These are phyloP conservation scores for Gymnoscopelus braueri DNA, from an alignment of 2,797 vertebrate genomes.

Conservation along the genomic window DNA sequence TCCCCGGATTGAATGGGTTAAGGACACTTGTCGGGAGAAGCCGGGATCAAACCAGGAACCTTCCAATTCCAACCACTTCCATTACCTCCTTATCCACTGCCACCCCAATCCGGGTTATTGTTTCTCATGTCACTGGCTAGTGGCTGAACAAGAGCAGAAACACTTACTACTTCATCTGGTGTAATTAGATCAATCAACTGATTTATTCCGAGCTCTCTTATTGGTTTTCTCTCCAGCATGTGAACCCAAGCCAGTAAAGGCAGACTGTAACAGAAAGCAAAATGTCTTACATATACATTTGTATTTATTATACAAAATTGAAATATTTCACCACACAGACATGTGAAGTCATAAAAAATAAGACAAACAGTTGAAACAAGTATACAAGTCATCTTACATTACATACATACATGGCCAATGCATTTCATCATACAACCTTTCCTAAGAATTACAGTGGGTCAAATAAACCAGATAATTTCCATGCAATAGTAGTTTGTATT, in stretches of 20 bases:
- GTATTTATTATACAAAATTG: slow-evolving; percentile 83
- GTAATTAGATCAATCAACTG: slow-evolving; percentile 18
- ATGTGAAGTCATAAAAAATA: slow-evolving; percentile 81
- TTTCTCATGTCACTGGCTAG: not conserved
- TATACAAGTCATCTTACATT: slow-evolving; percentile 79
- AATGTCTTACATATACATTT: slow-evolving; percentile 77
- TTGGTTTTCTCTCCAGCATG: not conserved
- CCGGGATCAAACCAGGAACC: too few species aligned
- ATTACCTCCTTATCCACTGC: not conserved
- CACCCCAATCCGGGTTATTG: not conserved
- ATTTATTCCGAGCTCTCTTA: not conserved
- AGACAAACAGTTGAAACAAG: slow-evolving; percentile 78
- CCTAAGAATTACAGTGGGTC: slow-evolving; percentile 74
- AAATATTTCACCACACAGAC: slow-evolving; percentile 80
- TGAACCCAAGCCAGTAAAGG: slow-evolving; percentile 21
- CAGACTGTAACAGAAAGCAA: slow-evolving; percentile 26
- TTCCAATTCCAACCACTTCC: too few species aligned
- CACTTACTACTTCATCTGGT: not conserved
- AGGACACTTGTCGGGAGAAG: too few species aligned
- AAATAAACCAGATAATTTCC: slow-evolving; percentile 75
- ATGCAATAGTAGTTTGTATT: slow-evolving; percentile 73
- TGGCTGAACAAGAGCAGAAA: not conserved
- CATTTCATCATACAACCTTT: slow-evolving; percentile 74
- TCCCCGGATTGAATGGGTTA: too few species aligned
- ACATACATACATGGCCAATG: slow-evolving; percentile 78